Conservation (phyloP, 1,140 invertebrate species). For the Cyclina sinensis region DNA sequence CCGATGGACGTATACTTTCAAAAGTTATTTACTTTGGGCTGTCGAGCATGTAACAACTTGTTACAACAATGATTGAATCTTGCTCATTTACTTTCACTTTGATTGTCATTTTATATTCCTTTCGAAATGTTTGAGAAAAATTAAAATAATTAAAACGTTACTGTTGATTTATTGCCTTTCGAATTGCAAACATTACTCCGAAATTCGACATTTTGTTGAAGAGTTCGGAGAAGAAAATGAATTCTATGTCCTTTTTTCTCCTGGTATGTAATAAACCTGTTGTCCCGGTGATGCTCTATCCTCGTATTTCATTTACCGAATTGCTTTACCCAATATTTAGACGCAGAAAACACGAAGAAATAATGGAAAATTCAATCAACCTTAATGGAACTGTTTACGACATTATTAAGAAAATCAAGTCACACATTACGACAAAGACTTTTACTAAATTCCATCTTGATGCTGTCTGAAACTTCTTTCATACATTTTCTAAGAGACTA, state of each 20-base stretch:
- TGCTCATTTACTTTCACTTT: background rate
- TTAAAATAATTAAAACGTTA: background rate
- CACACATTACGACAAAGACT: constrained; percentile 46
- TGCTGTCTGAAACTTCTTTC: constrained; percentile 5
- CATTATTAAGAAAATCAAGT: constrained; percentile 53
- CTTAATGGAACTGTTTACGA: constrained; percentile 34
- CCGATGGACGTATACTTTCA: too few species aligned
- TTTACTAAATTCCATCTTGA: constrained; percentile 19
- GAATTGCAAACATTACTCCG: constrained; percentile 3
- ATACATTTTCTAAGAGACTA: constrained; percentile 48
- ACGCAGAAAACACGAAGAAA: background rate
- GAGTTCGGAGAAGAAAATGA: background rate
- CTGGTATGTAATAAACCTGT: constrained; percentile 29
- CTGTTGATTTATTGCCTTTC: background rate
- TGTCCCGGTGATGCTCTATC: background rate
- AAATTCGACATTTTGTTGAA: constrained; percentile 9
- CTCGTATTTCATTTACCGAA: constrained; percentile 24
- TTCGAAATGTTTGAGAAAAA: background rate
- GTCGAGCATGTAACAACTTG: too few species aligned
- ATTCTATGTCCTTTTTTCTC: constrained; percentile 1
- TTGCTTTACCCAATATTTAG: background rate
- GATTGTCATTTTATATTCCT: background rate
- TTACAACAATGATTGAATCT: too few species aligned
- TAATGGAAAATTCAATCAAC: constrained; percentile 38
- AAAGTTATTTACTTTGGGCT: too few species aligned